Evolutionary conservation across 2,888 invertebrate species (phyloP).

Genomic region (Pilophorus perplexus): DNA sequence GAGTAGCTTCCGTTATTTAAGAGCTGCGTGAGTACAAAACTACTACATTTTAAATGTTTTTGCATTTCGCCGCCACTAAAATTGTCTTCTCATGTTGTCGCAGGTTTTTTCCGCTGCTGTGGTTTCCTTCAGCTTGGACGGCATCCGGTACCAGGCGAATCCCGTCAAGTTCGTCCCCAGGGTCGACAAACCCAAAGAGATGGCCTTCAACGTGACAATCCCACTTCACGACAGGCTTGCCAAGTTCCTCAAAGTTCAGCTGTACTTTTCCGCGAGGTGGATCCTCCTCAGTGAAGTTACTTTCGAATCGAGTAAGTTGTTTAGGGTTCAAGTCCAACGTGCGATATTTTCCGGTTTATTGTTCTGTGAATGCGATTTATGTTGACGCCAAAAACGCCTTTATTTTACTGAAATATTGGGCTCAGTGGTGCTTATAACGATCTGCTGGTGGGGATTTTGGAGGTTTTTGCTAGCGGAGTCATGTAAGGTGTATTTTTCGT

Average conservation of each 20-base stretch:
- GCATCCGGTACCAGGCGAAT: conserved; percentile 68
- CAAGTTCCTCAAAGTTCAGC: conserved; percentile 69
- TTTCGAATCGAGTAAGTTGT: conserved; percentile 70
- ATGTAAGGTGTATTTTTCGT: too few relatives aligned
- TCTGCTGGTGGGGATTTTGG: too few relatives aligned
- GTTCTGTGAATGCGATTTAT: background rate
- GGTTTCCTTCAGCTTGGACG: conserved; percentile 77
- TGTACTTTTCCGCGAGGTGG: conserved; percentile 80
- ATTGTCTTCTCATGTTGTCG: too few relatives aligned
- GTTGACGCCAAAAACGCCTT: too few relatives aligned
- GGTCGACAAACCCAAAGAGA: conserved; percentile 48
- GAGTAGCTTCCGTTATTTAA: too few relatives aligned
- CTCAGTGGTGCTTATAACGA: too few relatives aligned
- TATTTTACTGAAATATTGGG: too few relatives aligned
- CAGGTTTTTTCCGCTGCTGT: conserved; percentile 74
- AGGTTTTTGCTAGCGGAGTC: too few relatives aligned
- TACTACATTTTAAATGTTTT: too few relatives aligned
- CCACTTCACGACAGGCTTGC: conserved; percentile 72
- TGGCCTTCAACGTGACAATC: conserved; percentile 64
- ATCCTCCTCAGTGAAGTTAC: conserved; percentile 84
- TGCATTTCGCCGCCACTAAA: too few relatives aligned
- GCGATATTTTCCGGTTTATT: background rate
- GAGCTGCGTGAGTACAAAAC: too few relatives aligned
- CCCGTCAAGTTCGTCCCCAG: conserved; percentile 62
- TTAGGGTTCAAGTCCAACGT: background rate